These are phyloP conservation scores for Craniophora ligustri DNA, from an alignment of 2,888 invertebrate genomes.

Conservation along the genomic window DNA sequence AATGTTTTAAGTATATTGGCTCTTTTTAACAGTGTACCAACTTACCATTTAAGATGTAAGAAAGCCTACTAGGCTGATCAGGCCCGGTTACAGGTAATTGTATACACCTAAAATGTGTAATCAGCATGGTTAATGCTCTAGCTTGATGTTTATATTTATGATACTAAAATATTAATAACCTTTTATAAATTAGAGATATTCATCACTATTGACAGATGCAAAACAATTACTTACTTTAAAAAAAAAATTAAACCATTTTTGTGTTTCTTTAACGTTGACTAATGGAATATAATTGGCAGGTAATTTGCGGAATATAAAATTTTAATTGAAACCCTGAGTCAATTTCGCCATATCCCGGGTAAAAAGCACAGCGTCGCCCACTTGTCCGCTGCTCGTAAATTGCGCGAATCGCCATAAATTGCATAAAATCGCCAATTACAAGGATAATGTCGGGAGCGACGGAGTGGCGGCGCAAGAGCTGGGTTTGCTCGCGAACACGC, in stretches of 20 bases:
- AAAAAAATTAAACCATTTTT: conserved; percentile 62
- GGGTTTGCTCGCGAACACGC: conserved; percentile 45
- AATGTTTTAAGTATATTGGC: no score
- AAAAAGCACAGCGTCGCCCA: conserved; percentile 75
- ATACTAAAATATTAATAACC: conserved; percentile 26
- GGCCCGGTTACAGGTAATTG: no score
- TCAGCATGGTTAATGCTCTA: neutral
- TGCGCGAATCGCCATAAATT: conserved; percentile 86
- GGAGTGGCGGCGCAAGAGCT: conserved; percentile 59
- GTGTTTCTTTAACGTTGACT: conserved; percentile 68
- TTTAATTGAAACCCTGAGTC: conserved; percentile 82
- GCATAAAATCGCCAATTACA: conserved; percentile 86
- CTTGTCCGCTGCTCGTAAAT: conserved; percentile 87
- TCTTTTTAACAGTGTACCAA: no score
- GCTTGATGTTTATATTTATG: conserved; percentile 5
- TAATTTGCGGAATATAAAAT: conserved; percentile 83
- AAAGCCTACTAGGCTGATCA: neutral
- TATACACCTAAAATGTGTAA: no score
- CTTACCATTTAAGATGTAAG: no score
- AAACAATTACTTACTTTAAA: conserved; percentile 36
- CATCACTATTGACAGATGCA: conserved; percentile 45
- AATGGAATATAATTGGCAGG: conserved; percentile 83
- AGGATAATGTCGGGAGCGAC: conserved; percentile 78
- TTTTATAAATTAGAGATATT: conserved; percentile 50
- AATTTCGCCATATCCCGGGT: conserved; percentile 70